Evolutionary conservation across 2,797 vertebrate species (phyloP).

Genomic region (Denticeps clupeoides): DNA sequence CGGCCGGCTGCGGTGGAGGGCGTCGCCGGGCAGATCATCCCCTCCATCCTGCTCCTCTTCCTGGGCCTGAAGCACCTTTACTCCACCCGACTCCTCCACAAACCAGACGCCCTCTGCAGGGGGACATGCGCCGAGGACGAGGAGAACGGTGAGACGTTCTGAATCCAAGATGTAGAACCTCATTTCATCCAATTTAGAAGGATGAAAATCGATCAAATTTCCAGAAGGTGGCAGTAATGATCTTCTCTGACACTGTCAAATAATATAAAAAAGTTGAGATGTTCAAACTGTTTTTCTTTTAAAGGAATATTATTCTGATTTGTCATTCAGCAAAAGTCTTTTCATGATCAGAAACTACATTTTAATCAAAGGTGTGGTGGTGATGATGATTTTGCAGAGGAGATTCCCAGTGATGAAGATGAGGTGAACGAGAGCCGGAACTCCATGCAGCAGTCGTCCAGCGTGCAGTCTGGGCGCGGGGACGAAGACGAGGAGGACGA

Average conservation of each 20-base stretch:
- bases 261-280: too few relatives aligned
- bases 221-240: too few relatives aligned
- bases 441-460: constrained; percentile 50
- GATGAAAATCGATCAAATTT: too few relatives aligned
- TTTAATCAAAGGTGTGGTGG: not conserved
- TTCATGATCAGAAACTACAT: not conserved
- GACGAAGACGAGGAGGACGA: constrained; percentile 60
- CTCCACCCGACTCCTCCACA: constrained; percentile 69
- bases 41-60: constrained; percentile 88
- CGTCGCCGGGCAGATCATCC: constrained; percentile 77
- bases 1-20: constrained; percentile 73
- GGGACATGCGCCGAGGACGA: constrained; percentile 65
- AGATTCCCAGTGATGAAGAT: constrained; percentile 91
- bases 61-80: constrained; percentile 88
- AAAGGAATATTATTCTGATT: too few relatives aligned
- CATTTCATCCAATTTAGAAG: too few relatives aligned
- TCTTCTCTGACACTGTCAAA: too few relatives aligned
- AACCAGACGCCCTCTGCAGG: constrained; percentile 59
- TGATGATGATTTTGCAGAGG: constrained; percentile 57
- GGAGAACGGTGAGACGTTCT: constrained; percentile 92
- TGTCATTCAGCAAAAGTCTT: too few relatives aligned
- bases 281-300: too few relatives aligned
- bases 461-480: constrained; percentile 26
- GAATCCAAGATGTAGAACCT: too few relatives aligned
- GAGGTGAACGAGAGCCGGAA: constrained; percentile 62